phyloP scores from a whole-genome alignment of 2,797 vertebrate genomes.

The Gorsachius magnificus region DNA sequence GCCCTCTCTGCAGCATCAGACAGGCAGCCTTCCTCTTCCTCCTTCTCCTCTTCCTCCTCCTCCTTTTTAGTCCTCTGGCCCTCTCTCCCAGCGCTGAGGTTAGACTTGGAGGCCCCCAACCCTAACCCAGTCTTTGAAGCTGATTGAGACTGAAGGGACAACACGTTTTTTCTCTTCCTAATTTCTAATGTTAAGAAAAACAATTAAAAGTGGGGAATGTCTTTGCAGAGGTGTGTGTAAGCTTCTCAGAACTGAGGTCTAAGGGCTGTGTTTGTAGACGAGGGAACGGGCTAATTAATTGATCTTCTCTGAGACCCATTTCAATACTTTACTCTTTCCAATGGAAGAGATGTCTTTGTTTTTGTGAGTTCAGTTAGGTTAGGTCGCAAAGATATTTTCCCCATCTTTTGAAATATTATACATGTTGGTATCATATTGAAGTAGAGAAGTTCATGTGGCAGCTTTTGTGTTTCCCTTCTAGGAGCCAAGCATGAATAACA shows the following conservation, averaged over 20 bases:
- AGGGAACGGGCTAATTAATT: neutral
- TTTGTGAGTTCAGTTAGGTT: conserved; percentile 17
- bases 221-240: neutral
- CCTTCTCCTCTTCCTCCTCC: neutral
- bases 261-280: neutral
- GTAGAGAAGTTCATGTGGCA: conserved; percentile 24
- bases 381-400: conserved; percentile 19
- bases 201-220: neutral
- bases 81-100: neutral
- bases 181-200: neutral
- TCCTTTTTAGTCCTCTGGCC: neutral
- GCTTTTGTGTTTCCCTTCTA: conserved; percentile 43
- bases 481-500: conserved; percentile 47
- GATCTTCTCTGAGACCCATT: neutral
- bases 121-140: neutral
- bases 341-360: neutral
- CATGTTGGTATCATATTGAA: conserved; percentile 28
- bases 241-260: neutral
- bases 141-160: neutral
- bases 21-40: neutral
- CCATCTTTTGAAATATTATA: conserved; percentile 49
- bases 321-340: neutral
- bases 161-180: neutral
- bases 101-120: neutral
- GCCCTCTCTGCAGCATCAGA: neutral